Evolutionary conservation across 2,113 vertebrate genomes (phyloP).

Genomic region (Pangasianodon gigas): DNA sequence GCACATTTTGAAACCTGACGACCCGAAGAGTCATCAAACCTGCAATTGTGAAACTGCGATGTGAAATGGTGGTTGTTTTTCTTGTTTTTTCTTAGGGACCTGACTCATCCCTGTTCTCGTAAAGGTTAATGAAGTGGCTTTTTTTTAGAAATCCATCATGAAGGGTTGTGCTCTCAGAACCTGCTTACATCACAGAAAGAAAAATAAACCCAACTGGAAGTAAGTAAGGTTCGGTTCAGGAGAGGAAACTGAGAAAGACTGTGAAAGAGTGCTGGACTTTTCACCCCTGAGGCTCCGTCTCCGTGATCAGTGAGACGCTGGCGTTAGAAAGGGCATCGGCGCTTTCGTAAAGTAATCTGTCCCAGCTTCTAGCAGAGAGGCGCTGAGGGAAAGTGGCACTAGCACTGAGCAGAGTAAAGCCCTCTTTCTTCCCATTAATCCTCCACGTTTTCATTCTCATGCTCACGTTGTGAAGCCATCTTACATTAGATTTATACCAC

Average conservation of each 20-base stretch:
- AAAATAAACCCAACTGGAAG: conserved; percentile 13
- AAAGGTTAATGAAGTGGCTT: background rate
- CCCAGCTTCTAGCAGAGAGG: conserved; percentile 31
- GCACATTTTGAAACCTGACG: too few relatives aligned
- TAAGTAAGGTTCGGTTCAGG: background rate
- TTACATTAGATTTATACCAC: background rate
- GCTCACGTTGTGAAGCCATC: background rate
- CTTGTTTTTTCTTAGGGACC: background rate
- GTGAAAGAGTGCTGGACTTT: conserved; percentile 26
- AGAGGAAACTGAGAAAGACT: conserved; percentile 24
- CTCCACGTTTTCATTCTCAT: background rate
- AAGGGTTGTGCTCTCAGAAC: background rate
- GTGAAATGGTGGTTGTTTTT: background rate
- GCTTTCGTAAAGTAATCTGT: background rate
- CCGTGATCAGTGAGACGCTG: conserved; percentile 30
- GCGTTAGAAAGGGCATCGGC: conserved; percentile 30
- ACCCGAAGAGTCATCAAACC: background rate
- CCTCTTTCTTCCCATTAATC: background rate
- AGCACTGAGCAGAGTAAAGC: conserved; percentile 28
- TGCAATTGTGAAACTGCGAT: background rate
- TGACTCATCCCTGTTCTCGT: background rate
- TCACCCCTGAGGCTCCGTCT: conserved; percentile 44
- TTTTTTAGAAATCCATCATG: background rate
- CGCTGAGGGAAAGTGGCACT: conserved; percentile 12
- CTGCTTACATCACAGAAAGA: conserved; percentile 14